A percentile compares a stretch with the other conserved stretches of the same genome.
phyloP scores from a whole-genome alignment of 1,140 invertebrate genomes.

The Ctenoplectra terminalis region DNA sequence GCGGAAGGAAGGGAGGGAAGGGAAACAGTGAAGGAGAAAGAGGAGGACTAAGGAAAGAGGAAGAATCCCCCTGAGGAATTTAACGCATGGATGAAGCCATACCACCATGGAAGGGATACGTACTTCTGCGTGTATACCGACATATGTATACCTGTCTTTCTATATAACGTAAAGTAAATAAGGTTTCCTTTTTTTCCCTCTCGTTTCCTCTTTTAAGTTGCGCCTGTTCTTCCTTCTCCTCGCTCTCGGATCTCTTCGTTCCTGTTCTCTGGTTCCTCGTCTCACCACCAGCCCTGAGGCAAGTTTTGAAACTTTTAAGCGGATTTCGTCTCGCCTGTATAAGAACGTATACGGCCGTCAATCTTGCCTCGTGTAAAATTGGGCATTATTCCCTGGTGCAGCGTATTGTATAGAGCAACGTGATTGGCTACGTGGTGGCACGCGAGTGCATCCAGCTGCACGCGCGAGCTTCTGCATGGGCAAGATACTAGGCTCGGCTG shows the following conservation, averaged over 20 bases:
- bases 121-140: constrained; percentile 40
- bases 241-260: background rate
- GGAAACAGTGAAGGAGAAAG: background rate
- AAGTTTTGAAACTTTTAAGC: constrained; percentile 70
- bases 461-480: constrained; percentile 12
- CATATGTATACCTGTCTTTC: constrained; percentile 53
- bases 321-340: constrained; percentile 60
- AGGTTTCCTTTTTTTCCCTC: constrained; percentile 56
- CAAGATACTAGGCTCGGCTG: constrained; percentile 10
- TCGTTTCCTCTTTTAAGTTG: background rate
- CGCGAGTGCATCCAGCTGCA: constrained; percentile 61
- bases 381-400: constrained; percentile 55
- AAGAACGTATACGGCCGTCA: constrained; percentile 56
- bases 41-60: constrained; percentile 39
- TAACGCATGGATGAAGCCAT: constrained; percentile 79
- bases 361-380: constrained; percentile 68
- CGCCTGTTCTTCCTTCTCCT: constrained; percentile 7
- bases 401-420: constrained; percentile 30
- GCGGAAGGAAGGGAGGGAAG: background rate
- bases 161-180: constrained; percentile 75
- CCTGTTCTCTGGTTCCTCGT: background rate
- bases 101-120: constrained; percentile 57
- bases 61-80: constrained; percentile 79
- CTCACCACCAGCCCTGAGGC: constrained; percentile 33
- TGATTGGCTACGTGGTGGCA: constrained; percentile 46